Percentiles rank a stretch among this genome's conserved stretches.
Conservation (phyloP, 2,797 vertebrate species). For the Bryconaethiops microstoma region DNA sequence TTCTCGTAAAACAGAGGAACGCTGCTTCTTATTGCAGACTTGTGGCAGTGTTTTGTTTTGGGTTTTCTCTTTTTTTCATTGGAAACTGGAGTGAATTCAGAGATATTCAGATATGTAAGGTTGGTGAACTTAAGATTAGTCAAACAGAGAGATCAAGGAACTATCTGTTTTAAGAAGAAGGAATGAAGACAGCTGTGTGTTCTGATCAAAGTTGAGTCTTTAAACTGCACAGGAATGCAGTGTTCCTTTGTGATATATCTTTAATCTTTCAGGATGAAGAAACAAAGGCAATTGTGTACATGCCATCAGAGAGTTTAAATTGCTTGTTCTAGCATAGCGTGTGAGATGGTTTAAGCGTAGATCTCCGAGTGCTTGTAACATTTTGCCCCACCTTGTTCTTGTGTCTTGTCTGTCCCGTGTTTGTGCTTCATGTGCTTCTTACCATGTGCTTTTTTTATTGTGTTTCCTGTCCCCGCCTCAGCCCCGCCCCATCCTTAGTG, state of each 20-base stretch:
- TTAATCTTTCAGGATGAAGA: not conserved
- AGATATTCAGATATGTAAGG: not conserved
- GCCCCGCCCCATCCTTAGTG: too few species aligned
- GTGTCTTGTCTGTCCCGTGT: too few species aligned
- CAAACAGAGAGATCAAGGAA: conserved; percentile 5
- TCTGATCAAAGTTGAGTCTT: conserved; percentile 10
- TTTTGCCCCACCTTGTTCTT: too few species aligned
- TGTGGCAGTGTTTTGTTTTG: too few species aligned
- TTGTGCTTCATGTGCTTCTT: too few species aligned
- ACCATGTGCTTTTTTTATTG: too few species aligned
- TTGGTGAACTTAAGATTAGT: not conserved
- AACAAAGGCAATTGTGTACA: conserved; percentile 1
- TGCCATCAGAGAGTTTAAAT: not conserved
- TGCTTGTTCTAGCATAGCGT: not conserved
- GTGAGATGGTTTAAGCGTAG: not conserved
- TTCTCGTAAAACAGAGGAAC: not conserved
- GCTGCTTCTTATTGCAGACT: not conserved
- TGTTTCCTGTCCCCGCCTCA: too few species aligned
- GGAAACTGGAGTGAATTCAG: not conserved
- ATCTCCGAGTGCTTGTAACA: not conserved
- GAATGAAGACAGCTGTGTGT: not conserved
- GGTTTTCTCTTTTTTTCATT: not conserved
- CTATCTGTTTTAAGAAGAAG: not conserved
- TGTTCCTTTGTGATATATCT: not conserved
- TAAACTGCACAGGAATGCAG: not conserved